Evolutionary conservation across 1,140 invertebrate species (phyloP).

Genomic region (Hesperophylax magnus): DNA sequence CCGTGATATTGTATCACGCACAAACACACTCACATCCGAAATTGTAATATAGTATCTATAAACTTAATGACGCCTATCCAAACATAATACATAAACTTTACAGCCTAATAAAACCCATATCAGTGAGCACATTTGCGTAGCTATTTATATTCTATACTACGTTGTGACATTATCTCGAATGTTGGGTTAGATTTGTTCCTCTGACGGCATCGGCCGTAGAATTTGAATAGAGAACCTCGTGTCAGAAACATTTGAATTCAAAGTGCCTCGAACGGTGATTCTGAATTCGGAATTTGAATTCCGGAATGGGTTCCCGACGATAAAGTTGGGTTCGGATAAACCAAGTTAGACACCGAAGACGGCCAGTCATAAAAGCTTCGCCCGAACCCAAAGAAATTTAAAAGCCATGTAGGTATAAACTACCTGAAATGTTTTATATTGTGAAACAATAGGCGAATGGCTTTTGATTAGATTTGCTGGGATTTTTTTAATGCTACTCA

Average conservation of each 20-base stretch:
- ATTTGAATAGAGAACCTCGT: slow-evolving; percentile 21
- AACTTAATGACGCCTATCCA: neutral
- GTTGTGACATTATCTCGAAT: slow-evolving; percentile 20
- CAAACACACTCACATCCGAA: neutral
- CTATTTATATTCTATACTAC: neutral
- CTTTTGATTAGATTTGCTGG: too few species aligned
- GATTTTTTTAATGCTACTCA: too few species aligned
- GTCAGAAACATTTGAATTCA: slow-evolving; percentile 41
- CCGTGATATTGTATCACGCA: too few species aligned
- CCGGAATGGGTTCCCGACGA: slow-evolving; percentile 17
- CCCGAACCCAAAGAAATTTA: too few species aligned
- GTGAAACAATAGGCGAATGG: too few species aligned
- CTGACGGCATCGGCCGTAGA: slow-evolving; percentile 22
- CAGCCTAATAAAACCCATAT: neutral
- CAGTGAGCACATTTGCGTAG: neutral
- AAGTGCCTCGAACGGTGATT: slow-evolving; percentile 39
- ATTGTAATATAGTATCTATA: neutral
- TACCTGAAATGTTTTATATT: too few species aligned
- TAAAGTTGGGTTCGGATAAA: slow-evolving; percentile 28
- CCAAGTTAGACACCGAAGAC: neutral
- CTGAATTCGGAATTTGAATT: slow-evolving; percentile 35
- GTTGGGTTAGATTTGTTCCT: neutral
- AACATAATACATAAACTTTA: neutral
- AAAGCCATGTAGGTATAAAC: too few species aligned
- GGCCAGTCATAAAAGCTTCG: too few species aligned